A percentile compares a stretch with the other conserved stretches of the same genome.
phyloP scores from a whole-genome alignment of 30 jellyfish, hydroid and myxozoan species.

The Rhopilema esculentum region DNA sequence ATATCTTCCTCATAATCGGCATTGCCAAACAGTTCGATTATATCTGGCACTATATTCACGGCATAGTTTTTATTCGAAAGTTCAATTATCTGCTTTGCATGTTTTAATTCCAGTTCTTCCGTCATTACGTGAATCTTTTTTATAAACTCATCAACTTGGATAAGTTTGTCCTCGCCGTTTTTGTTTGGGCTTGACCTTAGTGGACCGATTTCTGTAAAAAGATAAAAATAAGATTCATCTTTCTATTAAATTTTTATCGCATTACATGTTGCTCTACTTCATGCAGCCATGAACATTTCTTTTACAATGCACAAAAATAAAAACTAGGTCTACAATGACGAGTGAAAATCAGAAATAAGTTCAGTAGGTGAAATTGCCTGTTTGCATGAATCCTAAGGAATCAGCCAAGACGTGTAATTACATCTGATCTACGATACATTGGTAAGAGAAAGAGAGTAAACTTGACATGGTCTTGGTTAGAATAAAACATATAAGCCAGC shows the following conservation, averaged over 20 bases:
- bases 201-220: constrained; percentile 11
- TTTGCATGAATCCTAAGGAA: too few species aligned
- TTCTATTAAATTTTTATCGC: background rate
- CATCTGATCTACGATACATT: too few species aligned
- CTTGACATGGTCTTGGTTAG: too few species aligned
- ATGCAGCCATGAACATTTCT: too few species aligned
- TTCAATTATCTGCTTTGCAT: constrained; percentile 27
- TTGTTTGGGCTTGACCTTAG: background rate
- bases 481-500: too few species aligned
- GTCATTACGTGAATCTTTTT: background rate
- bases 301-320: too few species aligned
- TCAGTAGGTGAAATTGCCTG: too few species aligned
- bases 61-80: constrained; percentile 29
- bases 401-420: too few species aligned
- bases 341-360: too few species aligned
- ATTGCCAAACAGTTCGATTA: constrained; percentile 32
- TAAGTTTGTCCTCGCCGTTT: constrained; percentile 5
- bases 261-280: background rate
- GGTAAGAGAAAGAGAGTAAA: too few species aligned
- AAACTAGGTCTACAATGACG: too few species aligned
- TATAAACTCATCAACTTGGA: constrained; percentile 13
- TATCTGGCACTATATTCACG: constrained; percentile 41
- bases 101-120: constrained; percentile 39
- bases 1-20: constrained; percentile 29
- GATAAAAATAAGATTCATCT: background rate